These are phyloP conservation scores for Anarrhichthys ocellatus DNA, from an alignment of 2,113 vertebrate genomes.

Conservation along the genomic window DNA sequence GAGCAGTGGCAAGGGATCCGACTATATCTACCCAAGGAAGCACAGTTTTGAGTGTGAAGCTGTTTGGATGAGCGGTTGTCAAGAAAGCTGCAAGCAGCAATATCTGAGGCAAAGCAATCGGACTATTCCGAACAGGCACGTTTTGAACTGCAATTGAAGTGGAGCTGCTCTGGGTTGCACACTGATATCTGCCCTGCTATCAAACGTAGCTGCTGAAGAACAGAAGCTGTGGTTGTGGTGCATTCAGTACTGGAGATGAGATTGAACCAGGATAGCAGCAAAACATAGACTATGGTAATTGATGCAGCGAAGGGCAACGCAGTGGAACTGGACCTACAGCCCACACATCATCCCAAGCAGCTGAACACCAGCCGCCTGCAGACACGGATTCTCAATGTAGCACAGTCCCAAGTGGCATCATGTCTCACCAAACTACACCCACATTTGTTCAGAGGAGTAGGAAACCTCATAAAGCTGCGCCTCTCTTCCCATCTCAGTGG, in stretches of 20 bases:
- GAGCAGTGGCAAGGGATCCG: not conserved
- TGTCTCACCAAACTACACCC: not conserved
- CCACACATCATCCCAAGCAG: not conserved
- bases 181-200: not conserved
- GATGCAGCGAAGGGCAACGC: not conserved
- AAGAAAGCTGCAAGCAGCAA: not conserved
- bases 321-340: not conserved
- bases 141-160: not conserved
- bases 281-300: not conserved
- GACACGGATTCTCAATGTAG: too few relatives aligned
- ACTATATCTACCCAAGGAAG: not conserved
- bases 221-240: not conserved
- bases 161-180: not conserved
- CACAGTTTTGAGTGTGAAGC: not conserved
- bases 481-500: conserved; percentile 7
- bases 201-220: not conserved
- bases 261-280: not conserved
- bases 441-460: conserved; percentile 8
- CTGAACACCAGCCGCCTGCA: not conserved
- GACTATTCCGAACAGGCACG: not conserved
- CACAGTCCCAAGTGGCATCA: not conserved
- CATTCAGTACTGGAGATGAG: not conserved
- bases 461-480: not conserved
- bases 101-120: not conserved
- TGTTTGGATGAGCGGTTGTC: not conserved